These are phyloP conservation scores for Papilio protenor DNA, from an alignment of 2,888 invertebrate genomes.

Conservation along the genomic window DNA sequence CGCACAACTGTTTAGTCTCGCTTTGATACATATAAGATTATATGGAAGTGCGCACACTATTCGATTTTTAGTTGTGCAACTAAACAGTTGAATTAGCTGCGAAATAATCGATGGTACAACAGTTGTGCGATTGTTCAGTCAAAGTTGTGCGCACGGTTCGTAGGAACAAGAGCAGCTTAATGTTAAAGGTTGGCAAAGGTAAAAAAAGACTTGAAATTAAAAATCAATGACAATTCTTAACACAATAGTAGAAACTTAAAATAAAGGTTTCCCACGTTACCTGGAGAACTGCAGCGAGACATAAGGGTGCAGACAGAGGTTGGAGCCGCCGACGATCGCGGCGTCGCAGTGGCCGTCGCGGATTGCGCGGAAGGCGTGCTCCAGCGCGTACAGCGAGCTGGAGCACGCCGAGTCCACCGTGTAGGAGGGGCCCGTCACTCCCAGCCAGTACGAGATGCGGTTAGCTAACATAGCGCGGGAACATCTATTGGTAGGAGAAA, in stretches of 20 bases:
- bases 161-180: no score
- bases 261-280: slow-evolving; percentile 62
- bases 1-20: no score
- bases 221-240: neutral
- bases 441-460: slow-evolving; percentile 94
- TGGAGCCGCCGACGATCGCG: slow-evolving; percentile 95
- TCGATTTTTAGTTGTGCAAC: no score
- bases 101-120: no score
- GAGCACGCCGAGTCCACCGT: slow-evolving; percentile 91
- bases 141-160: no score
- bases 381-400: slow-evolving; percentile 91
- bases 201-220: no score
- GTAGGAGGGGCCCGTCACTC: slow-evolving; percentile 94
- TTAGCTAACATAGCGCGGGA: slow-evolving; percentile 94
- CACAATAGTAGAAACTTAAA: neutral
- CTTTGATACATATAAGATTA: no score
- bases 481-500: slow-evolving; percentile 81
- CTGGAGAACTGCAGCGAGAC: slow-evolving; percentile 94
- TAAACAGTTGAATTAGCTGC: no score
- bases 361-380: slow-evolving; percentile 91
- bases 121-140: no score
- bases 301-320: slow-evolving; percentile 93
- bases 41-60: no score
- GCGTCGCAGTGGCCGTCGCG: slow-evolving; percentile 93
- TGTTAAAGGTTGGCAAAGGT: no score